phyloP scores from a whole-genome alignment of 2,113 vertebrate species.

The Rhinoderma darwinii region DNA sequence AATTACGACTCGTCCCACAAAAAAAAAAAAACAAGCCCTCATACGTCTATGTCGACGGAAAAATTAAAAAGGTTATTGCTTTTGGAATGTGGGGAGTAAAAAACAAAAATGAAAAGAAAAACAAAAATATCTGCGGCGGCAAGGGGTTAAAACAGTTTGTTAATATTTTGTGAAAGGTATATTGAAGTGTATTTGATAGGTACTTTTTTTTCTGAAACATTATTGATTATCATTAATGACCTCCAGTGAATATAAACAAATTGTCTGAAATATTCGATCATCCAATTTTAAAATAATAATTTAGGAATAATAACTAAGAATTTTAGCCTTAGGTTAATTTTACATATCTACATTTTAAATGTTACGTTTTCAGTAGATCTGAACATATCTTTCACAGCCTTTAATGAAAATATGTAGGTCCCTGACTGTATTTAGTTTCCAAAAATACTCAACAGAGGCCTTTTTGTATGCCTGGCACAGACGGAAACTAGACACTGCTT shows the following conservation, averaged over 20 bases:
- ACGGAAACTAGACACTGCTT: slow-evolving; percentile 50
- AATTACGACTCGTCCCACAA: too few relatives aligned
- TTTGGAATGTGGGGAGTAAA: too few relatives aligned
- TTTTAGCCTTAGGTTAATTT: neutral
- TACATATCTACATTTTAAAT: neutral
- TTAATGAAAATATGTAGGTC: slow-evolving; percentile 53
- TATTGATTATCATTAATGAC: neutral
- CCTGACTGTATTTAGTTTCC: slow-evolving; percentile 37
- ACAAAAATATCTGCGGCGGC: too few relatives aligned
- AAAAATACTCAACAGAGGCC: slow-evolving; percentile 50
- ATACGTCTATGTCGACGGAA: too few relatives aligned
- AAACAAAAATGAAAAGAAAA: too few relatives aligned
- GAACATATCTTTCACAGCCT: slow-evolving; percentile 14
- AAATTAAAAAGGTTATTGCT: too few relatives aligned
- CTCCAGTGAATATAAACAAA: neutral
- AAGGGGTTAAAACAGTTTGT: too few relatives aligned
- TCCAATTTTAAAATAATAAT: neutral
- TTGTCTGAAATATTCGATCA: neutral
- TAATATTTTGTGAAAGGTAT: too few relatives aligned
- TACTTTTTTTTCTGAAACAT: too few relatives aligned
- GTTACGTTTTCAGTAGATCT: slow-evolving; percentile 33
- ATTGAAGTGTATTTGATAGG: too few relatives aligned
- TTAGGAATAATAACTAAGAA: neutral
- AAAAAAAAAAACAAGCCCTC: too few relatives aligned
- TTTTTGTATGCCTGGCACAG: slow-evolving; percentile 50